These are phyloP conservation scores for Dascyllus trimaculatus DNA, from an alignment of 2,113 vertebrate species.

Conservation along the genomic window DNA sequence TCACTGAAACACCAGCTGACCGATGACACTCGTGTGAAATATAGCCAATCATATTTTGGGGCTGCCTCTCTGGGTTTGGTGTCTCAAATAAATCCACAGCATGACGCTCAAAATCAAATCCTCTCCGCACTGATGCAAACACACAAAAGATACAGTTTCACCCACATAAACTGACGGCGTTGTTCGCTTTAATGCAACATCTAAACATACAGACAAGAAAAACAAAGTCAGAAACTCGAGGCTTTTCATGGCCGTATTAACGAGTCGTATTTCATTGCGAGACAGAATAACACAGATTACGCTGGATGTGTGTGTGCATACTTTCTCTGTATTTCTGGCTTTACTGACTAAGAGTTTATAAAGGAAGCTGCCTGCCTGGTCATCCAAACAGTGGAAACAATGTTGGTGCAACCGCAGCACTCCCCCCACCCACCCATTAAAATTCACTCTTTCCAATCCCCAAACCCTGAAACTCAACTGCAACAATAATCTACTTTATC, in stretches of 20 bases:
- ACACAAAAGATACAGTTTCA: slow-evolving; percentile 30
- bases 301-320: slow-evolving; percentile 36
- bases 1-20: slow-evolving; percentile 9
- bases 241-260: slow-evolving; percentile 15
- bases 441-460: slow-evolving; percentile 67
- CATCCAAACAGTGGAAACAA: slow-evolving; percentile 83
- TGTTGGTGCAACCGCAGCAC: slow-evolving; percentile 71
- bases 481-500: slow-evolving; percentile 36
- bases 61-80: slow-evolving; percentile 23
- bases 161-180: slow-evolving; percentile 14
- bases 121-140: slow-evolving; percentile 30
- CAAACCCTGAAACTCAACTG: slow-evolving; percentile 37
- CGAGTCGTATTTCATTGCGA: slow-evolving; percentile 19
- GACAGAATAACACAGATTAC: slow-evolving; percentile 29
- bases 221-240: slow-evolving; percentile 23
- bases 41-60: neutral
- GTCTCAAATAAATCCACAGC: slow-evolving; percentile 15
- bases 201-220: slow-evolving; percentile 33
- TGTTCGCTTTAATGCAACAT: slow-evolving; percentile 20
- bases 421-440: slow-evolving; percentile 70
- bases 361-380: slow-evolving; percentile 73
- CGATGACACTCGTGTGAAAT: neutral
- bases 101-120: neutral
- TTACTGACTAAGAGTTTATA: slow-evolving; percentile 60
- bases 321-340: slow-evolving; percentile 57